Evolutionary conservation across 2,797 vertebrate species (phyloP).

Genomic region (Rachycentron canadum): DNA sequence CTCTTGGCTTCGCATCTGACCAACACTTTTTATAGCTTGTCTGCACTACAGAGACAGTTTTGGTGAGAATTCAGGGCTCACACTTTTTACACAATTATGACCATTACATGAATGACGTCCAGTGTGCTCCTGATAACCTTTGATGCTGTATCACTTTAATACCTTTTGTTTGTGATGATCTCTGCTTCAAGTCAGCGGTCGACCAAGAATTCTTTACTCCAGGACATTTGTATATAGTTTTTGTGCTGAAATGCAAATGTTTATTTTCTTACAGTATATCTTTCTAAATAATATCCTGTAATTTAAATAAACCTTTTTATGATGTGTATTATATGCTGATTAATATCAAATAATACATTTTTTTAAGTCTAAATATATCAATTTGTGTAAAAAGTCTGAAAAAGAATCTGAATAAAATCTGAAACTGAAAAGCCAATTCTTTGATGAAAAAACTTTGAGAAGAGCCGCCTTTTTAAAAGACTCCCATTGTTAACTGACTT

Average conservation of each 20-base stretch:
- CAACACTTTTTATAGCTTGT: slow-evolving; percentile 8
- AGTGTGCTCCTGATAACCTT: neutral
- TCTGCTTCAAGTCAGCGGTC: slow-evolving; percentile 6
- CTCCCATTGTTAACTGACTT: slow-evolving; percentile 34
- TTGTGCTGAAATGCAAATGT: neutral
- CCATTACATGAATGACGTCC: neutral
- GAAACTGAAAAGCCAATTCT: slow-evolving; percentile 16
- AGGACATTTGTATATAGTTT: slow-evolving; percentile 1
- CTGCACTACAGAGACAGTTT: neutral
- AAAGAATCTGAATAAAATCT: slow-evolving; percentile 5
- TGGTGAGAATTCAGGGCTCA: neutral
- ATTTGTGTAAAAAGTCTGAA: neutral
- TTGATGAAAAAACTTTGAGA: slow-evolving; percentile 15
- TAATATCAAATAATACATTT: neutral
- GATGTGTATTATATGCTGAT: neutral
- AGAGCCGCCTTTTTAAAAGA: slow-evolving; percentile 18
- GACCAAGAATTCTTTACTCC: neutral
- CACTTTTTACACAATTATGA: neutral
- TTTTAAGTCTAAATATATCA: neutral
- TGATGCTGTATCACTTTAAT: neutral
- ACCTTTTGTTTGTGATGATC: slow-evolving; percentile 7
- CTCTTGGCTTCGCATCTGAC: slow-evolving; percentile 3
- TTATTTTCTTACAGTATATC: neutral
- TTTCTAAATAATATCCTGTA: neutral
- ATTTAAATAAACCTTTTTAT: neutral